A percentile compares a stretch with the other conserved stretches of the same genome.
Evolutionary conservation across 2,113 vertebrate species (phyloP).

Genomic region (Candoia aspera): DNA sequence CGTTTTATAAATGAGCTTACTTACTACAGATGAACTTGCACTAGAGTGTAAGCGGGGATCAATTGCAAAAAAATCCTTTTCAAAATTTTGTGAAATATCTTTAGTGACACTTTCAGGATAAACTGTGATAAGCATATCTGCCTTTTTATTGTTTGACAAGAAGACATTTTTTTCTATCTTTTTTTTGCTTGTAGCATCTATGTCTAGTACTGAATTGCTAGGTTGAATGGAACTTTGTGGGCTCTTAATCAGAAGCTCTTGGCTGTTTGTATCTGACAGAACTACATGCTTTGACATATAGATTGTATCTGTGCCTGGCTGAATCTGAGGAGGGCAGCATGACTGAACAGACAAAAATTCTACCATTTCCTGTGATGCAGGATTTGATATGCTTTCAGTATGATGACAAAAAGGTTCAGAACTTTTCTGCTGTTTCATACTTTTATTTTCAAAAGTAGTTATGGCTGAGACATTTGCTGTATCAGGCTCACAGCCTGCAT

Average conservation of each 20-base stretch:
- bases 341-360: slow-evolving; percentile 65
- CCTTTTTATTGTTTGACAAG: slow-evolving; percentile 52
- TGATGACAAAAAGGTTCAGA: slow-evolving; percentile 64
- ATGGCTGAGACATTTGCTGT: slow-evolving; percentile 34
- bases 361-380: slow-evolving; percentile 60
- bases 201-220: slow-evolving; percentile 52
- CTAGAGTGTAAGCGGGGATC: slow-evolving; percentile 57
- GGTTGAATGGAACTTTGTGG: slow-evolving; percentile 65
- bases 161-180: slow-evolving; percentile 65
- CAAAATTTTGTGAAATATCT: slow-evolving; percentile 62
- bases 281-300: slow-evolving; percentile 57
- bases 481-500: slow-evolving; percentile 63
- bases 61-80: slow-evolving; percentile 64
- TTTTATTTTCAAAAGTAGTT: slow-evolving; percentile 68
- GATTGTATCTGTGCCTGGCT: slow-evolving; percentile 57
- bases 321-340: slow-evolving; percentile 62
- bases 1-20: slow-evolving; percentile 63
- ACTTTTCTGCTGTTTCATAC: slow-evolving; percentile 67
- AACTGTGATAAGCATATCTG: slow-evolving; percentile 47
- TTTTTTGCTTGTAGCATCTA: slow-evolving; percentile 54
- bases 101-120: slow-evolving; percentile 62
- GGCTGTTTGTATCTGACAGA: slow-evolving; percentile 63
- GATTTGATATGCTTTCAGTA: slow-evolving; percentile 61
- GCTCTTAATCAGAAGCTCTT: slow-evolving; percentile 65
- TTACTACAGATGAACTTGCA: slow-evolving; percentile 22